Base-by-base conservation (phyloP, 2,888 invertebrate genomes). In the Megamerina dolium region DNA sequence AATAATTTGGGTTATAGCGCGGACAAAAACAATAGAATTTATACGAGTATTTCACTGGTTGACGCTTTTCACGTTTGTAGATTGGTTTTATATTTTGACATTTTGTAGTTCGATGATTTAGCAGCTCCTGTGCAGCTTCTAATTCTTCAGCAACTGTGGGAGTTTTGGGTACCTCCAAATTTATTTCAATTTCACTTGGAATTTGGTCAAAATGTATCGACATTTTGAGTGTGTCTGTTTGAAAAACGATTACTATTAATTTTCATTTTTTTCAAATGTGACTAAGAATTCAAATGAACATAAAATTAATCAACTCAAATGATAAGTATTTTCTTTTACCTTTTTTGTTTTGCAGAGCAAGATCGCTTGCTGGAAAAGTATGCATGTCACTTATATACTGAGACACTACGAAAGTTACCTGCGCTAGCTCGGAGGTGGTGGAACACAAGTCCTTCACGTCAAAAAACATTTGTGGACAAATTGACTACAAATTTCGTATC, bases 381-480 rank as follows among this genome's bases (percentile, higher is more conserved):
- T 53, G 79, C 77, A 13, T 83, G 83, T 63, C 80, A 79, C 74
- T 74, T 85, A 54, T 88, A 82, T 61, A 75, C 76, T 21, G 75
- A 76, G 50, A 76, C 80, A 40, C 63, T 85, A 43, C 74, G 78
- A 43, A 78, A 78, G 60, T 74, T 87, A 50, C 87, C 84, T 37
- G 85, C 85, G 23, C 73, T 84, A 38, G 83, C 84, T 19, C 76
- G 87, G 39, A 81, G 81, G 65, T 91, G 86, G 89, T 87, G 83
- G 82, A 80, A 78, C 41, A 74, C 75, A 19, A 74, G 78, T 12
- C 83, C 84, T 38, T 77, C 82, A 27, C 75, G 80, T 52, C 77
- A 79, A 29, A 65, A 82, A 37, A 77, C 78, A 29, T 75, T 81
- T 37, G 81, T 87, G 1, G 84, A 89, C 54, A 79, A 77, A 56